Evolutionary conservation across 2,113 vertebrate genomes (phyloP).

Genomic region (Speoplatyrhinus poulsoni): DNA sequence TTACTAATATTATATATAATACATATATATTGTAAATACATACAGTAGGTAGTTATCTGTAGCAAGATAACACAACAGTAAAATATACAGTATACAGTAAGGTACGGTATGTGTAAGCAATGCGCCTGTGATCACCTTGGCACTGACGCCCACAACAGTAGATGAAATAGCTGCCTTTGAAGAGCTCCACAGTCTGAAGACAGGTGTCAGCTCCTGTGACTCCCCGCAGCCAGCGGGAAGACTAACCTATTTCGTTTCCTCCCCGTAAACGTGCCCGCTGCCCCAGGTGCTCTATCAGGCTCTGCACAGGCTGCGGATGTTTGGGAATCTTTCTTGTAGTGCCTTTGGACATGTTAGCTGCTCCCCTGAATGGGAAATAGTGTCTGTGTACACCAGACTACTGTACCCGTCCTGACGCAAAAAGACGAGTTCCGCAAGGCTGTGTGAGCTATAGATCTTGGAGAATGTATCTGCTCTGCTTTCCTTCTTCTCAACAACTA

Average conservation of each 20-base stretch:
- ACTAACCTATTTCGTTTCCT: conserved; percentile 56
- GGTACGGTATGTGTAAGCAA: neutral
- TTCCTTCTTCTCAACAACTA: too few relatives aligned
- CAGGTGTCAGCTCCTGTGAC: conserved; percentile 41
- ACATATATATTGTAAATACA: too few relatives aligned
- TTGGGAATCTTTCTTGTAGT: conserved; percentile 29
- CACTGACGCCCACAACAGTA: conserved; percentile 40
- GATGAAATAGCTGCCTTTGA: conserved; percentile 52
- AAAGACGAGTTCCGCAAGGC: too few relatives aligned
- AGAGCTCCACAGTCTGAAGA: conserved; percentile 50
- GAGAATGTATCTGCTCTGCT: too few relatives aligned
- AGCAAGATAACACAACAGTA: conserved; percentile 24
- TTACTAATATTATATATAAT: too few relatives aligned
- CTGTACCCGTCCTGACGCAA: too few relatives aligned
- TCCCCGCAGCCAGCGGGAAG: conserved; percentile 41
- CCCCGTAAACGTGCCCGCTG: conserved; percentile 22
- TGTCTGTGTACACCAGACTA: neutral
- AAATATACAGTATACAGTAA: too few relatives aligned
- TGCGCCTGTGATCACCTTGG: conserved; percentile 36
- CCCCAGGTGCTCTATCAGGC: conserved; percentile 31
- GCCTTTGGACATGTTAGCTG: conserved; percentile 17
- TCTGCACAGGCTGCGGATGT: conserved; percentile 13
- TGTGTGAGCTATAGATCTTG: too few relatives aligned
- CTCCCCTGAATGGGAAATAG: conserved; percentile 45
- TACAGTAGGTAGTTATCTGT: conserved; percentile 19